Evolutionary conservation across 2,888 invertebrate genomes (phyloP).

Genomic region (Drosophila quinaria): DNA sequence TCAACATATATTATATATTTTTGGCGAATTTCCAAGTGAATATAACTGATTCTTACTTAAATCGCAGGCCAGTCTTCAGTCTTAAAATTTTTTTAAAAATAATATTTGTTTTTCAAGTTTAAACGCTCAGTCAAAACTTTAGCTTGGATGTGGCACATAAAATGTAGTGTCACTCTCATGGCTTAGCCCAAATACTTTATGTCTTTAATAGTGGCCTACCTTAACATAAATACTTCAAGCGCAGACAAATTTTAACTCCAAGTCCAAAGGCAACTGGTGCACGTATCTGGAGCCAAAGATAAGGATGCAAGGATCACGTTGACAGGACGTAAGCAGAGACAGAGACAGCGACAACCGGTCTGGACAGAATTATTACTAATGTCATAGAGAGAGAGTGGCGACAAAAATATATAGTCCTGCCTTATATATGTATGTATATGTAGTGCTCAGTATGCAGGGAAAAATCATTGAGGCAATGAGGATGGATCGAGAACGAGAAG

Average conservation of each 20-base stretch:
- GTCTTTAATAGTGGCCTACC: conserved; percentile 41
- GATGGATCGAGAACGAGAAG: conserved; percentile 27
- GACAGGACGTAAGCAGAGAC: conserved; percentile 43
- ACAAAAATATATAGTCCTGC: conserved; percentile 70
- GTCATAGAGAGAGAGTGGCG: conserved; percentile 64
- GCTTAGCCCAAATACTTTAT: conserved; percentile 14
- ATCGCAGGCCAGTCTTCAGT: neutral
- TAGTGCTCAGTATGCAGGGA: neutral
- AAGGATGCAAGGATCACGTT: conserved; percentile 56
- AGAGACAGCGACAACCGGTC: conserved; percentile 30
- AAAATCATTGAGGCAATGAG: conserved; percentile 31
- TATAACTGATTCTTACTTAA: neutral
- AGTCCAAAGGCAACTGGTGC: conserved; percentile 6
- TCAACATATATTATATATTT: neutral
- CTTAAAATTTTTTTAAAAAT: neutral
- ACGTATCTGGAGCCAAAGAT: conserved; percentile 50
- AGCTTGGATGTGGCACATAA: conserved; percentile 23
- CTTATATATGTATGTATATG: neutral
- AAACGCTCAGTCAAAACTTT: neutral
- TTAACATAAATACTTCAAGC: conserved; percentile 66
- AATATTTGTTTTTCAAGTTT: neutral
- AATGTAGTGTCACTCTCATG: conserved; percentile 15
- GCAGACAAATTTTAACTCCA: conserved; percentile 16
- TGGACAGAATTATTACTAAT: conserved; percentile 72
- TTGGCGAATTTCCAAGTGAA: neutral